Evolutionary conservation across 2,113 vertebrate species (phyloP), one percentile per base, ranked within the genome.

Genomic region (Electrona antarctica): DNA sequence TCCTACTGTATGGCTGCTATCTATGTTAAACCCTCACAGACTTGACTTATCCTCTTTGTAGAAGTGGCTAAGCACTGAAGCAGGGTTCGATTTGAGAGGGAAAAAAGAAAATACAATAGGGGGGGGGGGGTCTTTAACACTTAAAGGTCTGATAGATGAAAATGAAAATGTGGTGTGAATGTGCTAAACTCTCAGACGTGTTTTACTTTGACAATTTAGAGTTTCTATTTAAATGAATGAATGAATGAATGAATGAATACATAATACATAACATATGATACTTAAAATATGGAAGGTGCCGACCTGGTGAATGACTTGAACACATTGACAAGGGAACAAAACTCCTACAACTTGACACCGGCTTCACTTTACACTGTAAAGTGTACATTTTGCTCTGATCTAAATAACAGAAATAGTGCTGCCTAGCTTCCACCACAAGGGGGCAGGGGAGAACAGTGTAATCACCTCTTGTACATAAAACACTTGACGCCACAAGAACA

Each of bases 401-500:
- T 6, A 41, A 41, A 41, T 41, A 41, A 41, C 33, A 41, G 33
- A 41, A 41, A 41, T 6, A 33, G 48, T 47, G 21, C 6, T 3
- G 1, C 10, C n/a, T 13, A 13, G 0, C 29, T 74, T 78, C 69
- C 52, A 73, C 81, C 60, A 89, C 49, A 74, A 89, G 85, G 75
- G 77, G 85, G 88, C 84, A 89, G 84, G 76, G 33, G 11, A 72
- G 13, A 76, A 47, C 28, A 9, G 28, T 1, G 4, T 11, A 54
- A 54, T 41, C 33, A 41, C 33, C 4, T 55, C 13, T n/a, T 15
- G 7, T 49, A 48, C 14, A 8, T 10, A 15, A 14, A 15, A 28
- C 9, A 6, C 14, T 11, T 49, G 45, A 49, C 61, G 41, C 12
- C 58, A 60, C 12, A 60, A 60, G 58, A 9, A 9, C 7, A 50